phyloP scores from a whole-genome alignment of 2,113 vertebrate species.

The Microcebus tavaratra region DNA sequence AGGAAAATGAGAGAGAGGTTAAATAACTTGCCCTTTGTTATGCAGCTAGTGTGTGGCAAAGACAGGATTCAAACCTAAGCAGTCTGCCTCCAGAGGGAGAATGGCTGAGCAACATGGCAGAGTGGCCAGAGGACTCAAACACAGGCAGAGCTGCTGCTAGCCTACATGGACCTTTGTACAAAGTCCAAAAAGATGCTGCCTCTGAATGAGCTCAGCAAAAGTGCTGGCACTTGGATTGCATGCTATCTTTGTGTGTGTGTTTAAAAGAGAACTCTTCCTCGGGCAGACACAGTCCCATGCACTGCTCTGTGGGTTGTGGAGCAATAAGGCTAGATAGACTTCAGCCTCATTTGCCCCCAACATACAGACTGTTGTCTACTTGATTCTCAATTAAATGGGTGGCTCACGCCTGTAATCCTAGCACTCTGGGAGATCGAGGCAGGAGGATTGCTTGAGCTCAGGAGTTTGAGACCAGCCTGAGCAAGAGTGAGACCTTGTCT shows the following conservation, averaged over 20 bases:
- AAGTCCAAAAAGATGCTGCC: background rate
- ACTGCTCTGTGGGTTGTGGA: background rate
- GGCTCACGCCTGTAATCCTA: too few relatives aligned
- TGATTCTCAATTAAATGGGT: background rate
- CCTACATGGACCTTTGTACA: background rate
- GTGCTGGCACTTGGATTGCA: background rate
- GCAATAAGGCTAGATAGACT: background rate
- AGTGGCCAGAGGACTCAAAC: background rate
- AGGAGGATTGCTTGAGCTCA: too few relatives aligned
- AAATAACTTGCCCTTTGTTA: background rate
- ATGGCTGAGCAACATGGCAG: background rate
- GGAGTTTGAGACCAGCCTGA: too few relatives aligned
- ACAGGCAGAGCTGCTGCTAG: background rate
- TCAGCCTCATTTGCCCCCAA: background rate
- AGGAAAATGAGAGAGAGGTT: conserved; percentile 38
- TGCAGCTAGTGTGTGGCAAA: background rate
- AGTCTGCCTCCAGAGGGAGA: background rate
- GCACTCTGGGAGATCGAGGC: too few relatives aligned
- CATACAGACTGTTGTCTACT: background rate
- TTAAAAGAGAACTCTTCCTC: background rate
- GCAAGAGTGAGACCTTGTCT: too few relatives aligned
- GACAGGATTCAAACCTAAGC: background rate
- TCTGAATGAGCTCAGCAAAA: background rate
- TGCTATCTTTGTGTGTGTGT: background rate
- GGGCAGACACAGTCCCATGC: background rate